These are phyloP conservation scores for Lutraria lutraria DNA, from an alignment of 2,888 invertebrate species.

Conservation along the genomic window DNA sequence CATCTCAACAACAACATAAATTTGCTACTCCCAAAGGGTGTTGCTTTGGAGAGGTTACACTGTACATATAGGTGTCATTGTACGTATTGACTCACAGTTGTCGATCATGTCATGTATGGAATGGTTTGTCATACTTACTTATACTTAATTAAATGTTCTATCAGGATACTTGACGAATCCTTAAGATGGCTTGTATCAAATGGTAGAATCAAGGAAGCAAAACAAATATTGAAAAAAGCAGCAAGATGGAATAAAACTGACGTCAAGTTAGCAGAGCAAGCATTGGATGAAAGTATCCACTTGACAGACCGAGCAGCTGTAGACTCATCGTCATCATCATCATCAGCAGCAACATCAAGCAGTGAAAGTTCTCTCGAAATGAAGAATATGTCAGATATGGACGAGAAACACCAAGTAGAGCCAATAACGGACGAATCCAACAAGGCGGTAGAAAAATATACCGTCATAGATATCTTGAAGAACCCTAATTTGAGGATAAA, in stretches of 20 bases:
- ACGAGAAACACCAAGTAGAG: slow-evolving; percentile 17
- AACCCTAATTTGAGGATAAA: slow-evolving; percentile 69
- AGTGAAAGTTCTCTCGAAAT: slow-evolving; percentile 7
- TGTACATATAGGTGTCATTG: too few species aligned
- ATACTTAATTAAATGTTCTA: neutral
- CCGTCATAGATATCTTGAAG: slow-evolving; percentile 70
- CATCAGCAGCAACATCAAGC: neutral
- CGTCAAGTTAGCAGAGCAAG: slow-evolving; percentile 6
- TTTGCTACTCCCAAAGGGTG: too few species aligned
- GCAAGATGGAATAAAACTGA: slow-evolving; percentile 70
- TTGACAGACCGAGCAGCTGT: neutral
- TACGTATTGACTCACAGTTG: too few species aligned
- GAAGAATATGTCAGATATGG: neutral
- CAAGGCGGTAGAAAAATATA: slow-evolving; percentile 60
- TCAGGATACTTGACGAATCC: slow-evolving; percentile 76
- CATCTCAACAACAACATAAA: too few species aligned
- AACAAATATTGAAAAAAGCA: slow-evolving; percentile 71
- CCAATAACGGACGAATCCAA: neutral
- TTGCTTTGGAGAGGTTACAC: too few species aligned
- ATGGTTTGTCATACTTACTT: too few species aligned
- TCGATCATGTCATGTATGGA: too few species aligned
- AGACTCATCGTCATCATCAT: neutral
- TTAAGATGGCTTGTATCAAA: slow-evolving; percentile 77
- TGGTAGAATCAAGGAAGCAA: slow-evolving; percentile 66
- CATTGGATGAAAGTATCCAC: neutral